Evolutionary conservation across 2,113 vertebrate species (phyloP).

Genomic region (Trematomus loennbergii): DNA sequence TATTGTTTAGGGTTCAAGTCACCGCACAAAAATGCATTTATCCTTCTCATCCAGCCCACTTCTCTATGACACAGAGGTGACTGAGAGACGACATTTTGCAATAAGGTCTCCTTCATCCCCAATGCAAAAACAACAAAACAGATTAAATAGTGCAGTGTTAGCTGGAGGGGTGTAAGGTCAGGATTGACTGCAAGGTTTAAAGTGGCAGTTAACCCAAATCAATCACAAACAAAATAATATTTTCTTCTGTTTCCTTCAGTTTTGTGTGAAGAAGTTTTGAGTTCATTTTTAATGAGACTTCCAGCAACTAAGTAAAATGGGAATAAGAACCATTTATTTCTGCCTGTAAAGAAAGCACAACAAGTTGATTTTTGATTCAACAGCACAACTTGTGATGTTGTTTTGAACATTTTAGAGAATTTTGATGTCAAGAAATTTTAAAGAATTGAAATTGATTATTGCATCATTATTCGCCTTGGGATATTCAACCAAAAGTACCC

Average conservation of each 20-base stretch:
- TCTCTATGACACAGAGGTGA: conserved; percentile 22
- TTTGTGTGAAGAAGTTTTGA: background rate
- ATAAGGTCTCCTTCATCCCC: background rate
- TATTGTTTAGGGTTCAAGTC: conserved; percentile 59
- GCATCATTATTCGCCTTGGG: background rate
- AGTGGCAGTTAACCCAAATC: background rate
- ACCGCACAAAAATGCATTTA: conserved; percentile 44
- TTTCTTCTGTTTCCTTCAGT: background rate
- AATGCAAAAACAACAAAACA: background rate
- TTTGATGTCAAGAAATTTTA: background rate
- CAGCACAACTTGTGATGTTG: background rate
- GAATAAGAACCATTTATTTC: background rate
- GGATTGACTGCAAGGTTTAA: background rate
- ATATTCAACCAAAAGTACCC: background rate
- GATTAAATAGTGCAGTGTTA: background rate
- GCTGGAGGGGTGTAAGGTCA: background rate
- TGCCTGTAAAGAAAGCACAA: no score
- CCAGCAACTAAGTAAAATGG: background rate
- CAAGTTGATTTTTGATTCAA: no score
- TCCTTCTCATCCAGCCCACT: conserved; percentile 13
- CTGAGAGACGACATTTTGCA: background rate
- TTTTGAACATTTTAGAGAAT: background rate
- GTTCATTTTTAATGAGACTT: background rate
- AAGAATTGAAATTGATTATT: background rate
- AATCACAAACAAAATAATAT: background rate